Evolutionary conservation across 1,140 invertebrate genomes (phyloP).

Genomic region (Papilio machaon): DNA sequence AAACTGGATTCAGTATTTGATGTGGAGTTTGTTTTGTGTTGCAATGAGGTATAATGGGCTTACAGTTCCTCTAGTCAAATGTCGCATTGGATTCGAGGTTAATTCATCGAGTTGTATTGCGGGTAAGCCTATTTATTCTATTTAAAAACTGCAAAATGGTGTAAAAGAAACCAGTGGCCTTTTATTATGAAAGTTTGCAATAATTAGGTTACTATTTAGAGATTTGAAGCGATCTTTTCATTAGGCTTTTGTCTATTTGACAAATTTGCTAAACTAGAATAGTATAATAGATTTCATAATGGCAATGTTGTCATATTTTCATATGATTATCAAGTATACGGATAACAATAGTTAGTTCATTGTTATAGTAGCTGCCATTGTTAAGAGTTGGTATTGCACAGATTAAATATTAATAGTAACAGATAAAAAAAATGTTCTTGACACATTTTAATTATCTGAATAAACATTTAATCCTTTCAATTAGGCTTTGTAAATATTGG

Average conservation of each 20-base stretch:
- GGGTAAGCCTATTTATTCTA: conserved; percentile 10
- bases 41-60: not conserved
- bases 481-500: conserved; percentile 21
- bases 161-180: conserved; percentile 27
- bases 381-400: not conserved
- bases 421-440: not conserved
- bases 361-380: not conserved
- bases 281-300: not conserved
- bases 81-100: not conserved
- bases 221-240: conserved; percentile 9
- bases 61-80: conserved; percentile 21
- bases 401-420: not conserved
- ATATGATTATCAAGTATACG: not conserved
- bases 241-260: conserved; percentile 23
- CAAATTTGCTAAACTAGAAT: conserved; percentile 1
- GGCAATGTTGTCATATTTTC: not conserved
- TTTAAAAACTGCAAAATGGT: not conserved
- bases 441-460: not conserved
- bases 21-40: conserved; percentile 7
- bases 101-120: not conserved
- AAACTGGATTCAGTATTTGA: conserved; percentile 17
- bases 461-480: not conserved
- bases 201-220: conserved; percentile 22
- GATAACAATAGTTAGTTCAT: conserved; percentile 1
- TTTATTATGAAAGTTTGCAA: conserved; percentile 28